phyloP scores from a whole-genome alignment of 2,113 vertebrate species.

The Sorex fumeus region DNA sequence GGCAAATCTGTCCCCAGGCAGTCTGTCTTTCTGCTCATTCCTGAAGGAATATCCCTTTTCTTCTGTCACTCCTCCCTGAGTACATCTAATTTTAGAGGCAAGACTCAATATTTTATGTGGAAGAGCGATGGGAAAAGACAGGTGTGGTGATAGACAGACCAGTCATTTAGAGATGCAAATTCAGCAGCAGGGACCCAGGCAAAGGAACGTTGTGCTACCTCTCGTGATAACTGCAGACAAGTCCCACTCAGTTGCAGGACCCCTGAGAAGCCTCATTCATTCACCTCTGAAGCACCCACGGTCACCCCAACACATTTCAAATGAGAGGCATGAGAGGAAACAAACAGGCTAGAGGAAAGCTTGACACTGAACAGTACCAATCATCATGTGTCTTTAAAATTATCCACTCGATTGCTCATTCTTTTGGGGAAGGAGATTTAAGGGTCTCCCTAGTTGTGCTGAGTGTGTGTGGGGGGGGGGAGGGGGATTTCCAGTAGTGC shows the following conservation, averaged over 20 bases:
- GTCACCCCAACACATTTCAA: neutral
- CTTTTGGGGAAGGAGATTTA: no score
- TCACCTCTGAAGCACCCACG: no score
- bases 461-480: no score
- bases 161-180: neutral
- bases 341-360: neutral
- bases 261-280: no score
- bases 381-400: neutral
- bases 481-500: no score
- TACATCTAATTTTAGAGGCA: neutral
- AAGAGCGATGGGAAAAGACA: neutral
- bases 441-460: no score
- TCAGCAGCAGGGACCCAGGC: neutral
- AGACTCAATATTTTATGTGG: neutral
- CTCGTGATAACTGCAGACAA: neutral
- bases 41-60: neutral
- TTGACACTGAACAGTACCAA: neutral
- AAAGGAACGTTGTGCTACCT: neutral
- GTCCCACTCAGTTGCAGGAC: neutral
- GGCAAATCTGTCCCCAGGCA: neutral
- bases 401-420: no score
- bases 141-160: neutral
- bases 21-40: neutral
- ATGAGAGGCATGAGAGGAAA: neutral
- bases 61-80: neutral